Evolutionary conservation across 1,140 invertebrate genomes (phyloP).

Genomic region (Brachionus rotundiformis): DNA sequence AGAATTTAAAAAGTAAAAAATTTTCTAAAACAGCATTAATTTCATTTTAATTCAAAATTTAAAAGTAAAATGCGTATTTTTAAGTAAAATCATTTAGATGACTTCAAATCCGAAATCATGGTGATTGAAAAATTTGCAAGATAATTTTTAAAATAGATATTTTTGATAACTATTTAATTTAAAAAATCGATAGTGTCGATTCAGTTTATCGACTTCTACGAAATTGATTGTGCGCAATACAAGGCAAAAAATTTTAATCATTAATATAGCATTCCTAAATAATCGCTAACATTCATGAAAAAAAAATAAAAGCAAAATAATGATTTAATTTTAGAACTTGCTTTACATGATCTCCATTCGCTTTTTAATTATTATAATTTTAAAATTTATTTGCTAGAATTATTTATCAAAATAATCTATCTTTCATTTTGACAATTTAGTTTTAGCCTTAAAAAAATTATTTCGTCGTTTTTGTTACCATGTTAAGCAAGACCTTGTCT

Average conservation of each 20-base stretch:
- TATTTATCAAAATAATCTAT: slow-evolving; percentile 29
- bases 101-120: too few relatives aligned
- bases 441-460: not conserved
- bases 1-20: too few relatives aligned
- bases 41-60: too few relatives aligned
- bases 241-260: not conserved
- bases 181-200: too few relatives aligned
- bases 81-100: too few relatives aligned
- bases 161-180: too few relatives aligned
- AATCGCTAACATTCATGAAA: not conserved
- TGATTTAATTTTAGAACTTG: slow-evolving; percentile 20
- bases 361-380: not conserved
- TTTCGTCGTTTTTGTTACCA: not conserved
- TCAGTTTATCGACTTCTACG: too few relatives aligned
- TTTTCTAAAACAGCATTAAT: too few relatives aligned
- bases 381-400: slow-evolving; percentile 22
- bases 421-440: slow-evolving; percentile 38
- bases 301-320: slow-evolving; percentile 15
- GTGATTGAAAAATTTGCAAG: too few relatives aligned
- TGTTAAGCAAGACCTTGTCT: not conserved
- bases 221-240: not conserved
- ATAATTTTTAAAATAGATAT: too few relatives aligned
- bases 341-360: slow-evolving; percentile 7
- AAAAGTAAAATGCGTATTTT: too few relatives aligned
- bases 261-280: not conserved